These are phyloP conservation scores for Porites rus DNA, from an alignment of 92 coral and sea anemone genomes.

Conservation along the genomic window DNA sequence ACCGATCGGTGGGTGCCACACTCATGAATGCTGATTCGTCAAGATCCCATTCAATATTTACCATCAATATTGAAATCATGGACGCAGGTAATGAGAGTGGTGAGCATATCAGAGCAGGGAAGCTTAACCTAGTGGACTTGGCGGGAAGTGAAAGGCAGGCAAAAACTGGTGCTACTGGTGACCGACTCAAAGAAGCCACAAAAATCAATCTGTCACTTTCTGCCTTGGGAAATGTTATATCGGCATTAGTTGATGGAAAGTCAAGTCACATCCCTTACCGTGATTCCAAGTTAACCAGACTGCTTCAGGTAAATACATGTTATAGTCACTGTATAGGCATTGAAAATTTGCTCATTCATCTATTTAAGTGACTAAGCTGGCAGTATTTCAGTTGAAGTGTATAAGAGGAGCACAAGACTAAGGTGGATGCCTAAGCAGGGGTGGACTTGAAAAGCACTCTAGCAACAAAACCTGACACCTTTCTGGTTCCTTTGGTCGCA, in stretches of 20 bases:
- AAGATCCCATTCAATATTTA: slow-evolving; percentile 95
- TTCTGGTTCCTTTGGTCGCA: no score
- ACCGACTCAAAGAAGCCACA: slow-evolving; percentile 95
- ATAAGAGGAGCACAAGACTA: no score
- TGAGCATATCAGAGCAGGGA: slow-evolving; percentile 97
- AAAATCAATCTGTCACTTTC: slow-evolving; percentile 95
- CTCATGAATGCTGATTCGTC: slow-evolving; percentile 99
- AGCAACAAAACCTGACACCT: no score
- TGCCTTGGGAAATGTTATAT: slow-evolving; percentile 98
- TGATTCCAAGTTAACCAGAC: slow-evolving; percentile 97
- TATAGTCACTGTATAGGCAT: no score
- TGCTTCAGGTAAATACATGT: slow-evolving; percentile 79
- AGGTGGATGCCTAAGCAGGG: no score
- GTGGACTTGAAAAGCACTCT: no score
- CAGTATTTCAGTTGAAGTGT: no score
- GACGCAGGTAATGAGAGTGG: slow-evolving; percentile 86
- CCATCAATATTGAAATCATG: slow-evolving; percentile 91
- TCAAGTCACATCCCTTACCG: slow-evolving; percentile 97
- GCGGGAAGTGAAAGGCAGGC: slow-evolving; percentile 99
- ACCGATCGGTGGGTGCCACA: slow-evolving; percentile 97
- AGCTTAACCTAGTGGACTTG: slow-evolving; percentile 95
- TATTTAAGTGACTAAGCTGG: no score
- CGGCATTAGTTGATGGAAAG: slow-evolving; percentile 98
- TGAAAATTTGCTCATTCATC: neutral
- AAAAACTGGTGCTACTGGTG: slow-evolving; percentile 98